Conservation (phyloP, 2,888 invertebrate species). For the Eupithecia insigniata region DNA sequence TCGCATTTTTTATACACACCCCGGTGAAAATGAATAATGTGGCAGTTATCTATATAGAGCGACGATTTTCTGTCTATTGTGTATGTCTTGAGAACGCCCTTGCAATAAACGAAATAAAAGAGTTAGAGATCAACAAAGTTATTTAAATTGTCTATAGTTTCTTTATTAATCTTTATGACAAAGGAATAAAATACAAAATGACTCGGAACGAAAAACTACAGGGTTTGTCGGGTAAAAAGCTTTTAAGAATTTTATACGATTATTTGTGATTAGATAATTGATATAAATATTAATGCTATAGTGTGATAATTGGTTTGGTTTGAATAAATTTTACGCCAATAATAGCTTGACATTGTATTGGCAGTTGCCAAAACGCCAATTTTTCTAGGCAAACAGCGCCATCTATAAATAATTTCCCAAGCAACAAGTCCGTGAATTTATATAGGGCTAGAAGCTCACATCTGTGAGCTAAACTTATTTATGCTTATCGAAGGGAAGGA, state of each 20-base stretch:
- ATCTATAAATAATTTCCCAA: too few relatives aligned
- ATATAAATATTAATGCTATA: constrained; percentile 43
- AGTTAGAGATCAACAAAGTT: constrained; percentile 39
- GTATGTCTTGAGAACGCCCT: constrained; percentile 65
- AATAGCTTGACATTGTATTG: neutral
- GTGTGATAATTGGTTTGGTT: constrained; percentile 46
- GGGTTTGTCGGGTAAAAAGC: constrained; percentile 13
- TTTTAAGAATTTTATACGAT: constrained; percentile 42
- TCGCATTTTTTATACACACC: constrained; percentile 44
- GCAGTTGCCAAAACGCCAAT: neutral
- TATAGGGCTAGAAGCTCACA: too few relatives aligned
- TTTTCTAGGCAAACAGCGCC: too few relatives aligned
- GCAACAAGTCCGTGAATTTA: too few relatives aligned
- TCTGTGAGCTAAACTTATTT: too few relatives aligned
- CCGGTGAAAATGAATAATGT: constrained; percentile 61
- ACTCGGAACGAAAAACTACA: neutral
- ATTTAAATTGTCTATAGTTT: constrained; percentile 1
- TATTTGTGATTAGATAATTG: constrained; percentile 39
- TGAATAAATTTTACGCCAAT: constrained; percentile 20
- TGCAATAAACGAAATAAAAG: constrained; percentile 59
- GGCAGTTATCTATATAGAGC: constrained; percentile 71
- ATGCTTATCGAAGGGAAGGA: too few relatives aligned
- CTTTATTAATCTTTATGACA: constrained; percentile 7
- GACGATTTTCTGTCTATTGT: constrained; percentile 47
- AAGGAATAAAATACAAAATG: constrained; percentile 28